A percentile compares a stretch with the other conserved stretches of the same genome.
These are phyloP conservation scores for Philotrypesis tridentata DNA, from an alignment of 1,140 invertebrate species.

Conservation along the genomic window DNA sequence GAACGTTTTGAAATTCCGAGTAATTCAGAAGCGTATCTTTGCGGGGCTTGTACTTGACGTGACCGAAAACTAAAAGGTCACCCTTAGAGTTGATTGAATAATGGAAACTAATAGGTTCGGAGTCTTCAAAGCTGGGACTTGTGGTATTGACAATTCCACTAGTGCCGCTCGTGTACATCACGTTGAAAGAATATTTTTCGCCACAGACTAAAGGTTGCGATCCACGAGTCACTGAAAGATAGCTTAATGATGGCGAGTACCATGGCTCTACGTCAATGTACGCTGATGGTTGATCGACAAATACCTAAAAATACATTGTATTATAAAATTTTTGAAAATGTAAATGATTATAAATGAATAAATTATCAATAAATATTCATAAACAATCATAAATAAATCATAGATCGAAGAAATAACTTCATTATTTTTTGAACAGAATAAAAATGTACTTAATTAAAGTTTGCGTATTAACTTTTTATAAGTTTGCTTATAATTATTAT, in stretches of 20 bases:
- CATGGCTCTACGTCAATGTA: conserved; percentile 69
- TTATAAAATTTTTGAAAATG: no score
- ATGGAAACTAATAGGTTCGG: conserved; percentile 66
- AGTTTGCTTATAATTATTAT: no score
- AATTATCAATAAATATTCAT: no score
- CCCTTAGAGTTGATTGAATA: conserved; percentile 71
- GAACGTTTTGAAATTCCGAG: conserved; percentile 67
- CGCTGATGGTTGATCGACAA: conserved; percentile 71
- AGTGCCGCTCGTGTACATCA: conserved; percentile 65
- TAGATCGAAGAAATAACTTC: no score
- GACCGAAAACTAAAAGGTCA: conserved; percentile 66
- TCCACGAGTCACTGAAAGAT: conserved; percentile 65
- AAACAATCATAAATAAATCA: no score
- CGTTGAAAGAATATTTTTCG: conserved; percentile 69
- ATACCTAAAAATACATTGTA: conserved; percentile 55
- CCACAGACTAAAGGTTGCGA: conserved; percentile 68
- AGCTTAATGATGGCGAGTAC: conserved; percentile 71
- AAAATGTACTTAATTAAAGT: no score
- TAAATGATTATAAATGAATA: no score
- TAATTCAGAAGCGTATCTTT: conserved; percentile 67
- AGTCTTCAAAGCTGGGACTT: conserved; percentile 48
- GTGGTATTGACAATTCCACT: conserved; percentile 37
- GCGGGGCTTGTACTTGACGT: conserved; percentile 66
- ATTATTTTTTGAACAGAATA: no score
- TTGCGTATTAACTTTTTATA: no score